A percentile compares a stretch with the other conserved stretches of the same genome.
phyloP scores from a whole-genome alignment of 1,140 invertebrate species.

The Orussus abietinus region DNA sequence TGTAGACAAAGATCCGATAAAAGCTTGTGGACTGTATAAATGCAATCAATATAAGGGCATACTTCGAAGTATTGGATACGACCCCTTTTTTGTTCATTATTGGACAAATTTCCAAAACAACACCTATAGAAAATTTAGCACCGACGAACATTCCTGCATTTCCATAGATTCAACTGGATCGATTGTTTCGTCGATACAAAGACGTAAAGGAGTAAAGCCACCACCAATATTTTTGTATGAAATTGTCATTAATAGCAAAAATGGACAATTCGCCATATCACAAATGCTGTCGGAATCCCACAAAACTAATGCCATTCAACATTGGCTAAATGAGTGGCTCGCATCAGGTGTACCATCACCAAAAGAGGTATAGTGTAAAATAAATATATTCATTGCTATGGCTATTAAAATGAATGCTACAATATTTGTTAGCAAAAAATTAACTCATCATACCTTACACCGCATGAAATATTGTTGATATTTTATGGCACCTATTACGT shows the following conservation, averaged over 20 bases:
- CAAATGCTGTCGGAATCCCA: conserved; percentile 27
- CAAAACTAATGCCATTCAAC: conserved; percentile 16
- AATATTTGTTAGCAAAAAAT: too few species aligned
- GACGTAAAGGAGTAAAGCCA: conserved; percentile 3
- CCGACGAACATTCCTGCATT: conserved; percentile 10
- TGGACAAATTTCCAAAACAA: conserved; percentile 11
- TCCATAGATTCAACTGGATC: conserved; percentile 17
- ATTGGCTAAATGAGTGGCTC: conserved; percentile 22
- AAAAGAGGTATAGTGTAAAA: too few species aligned
- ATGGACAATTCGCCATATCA: conserved; percentile 13
- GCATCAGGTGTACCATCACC: conserved; percentile 18
- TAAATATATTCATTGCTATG: too few species aligned
- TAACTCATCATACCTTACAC: too few species aligned
- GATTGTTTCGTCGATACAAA: conserved; percentile 13
- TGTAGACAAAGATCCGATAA: too few species aligned
- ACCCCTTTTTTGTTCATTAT: conserved; percentile 17
- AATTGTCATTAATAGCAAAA: conserved; percentile 10
- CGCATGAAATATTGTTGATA: too few species aligned
- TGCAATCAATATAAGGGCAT: too few species aligned
- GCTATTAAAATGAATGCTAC: too few species aligned
- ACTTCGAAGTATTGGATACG: conserved; percentile 12
- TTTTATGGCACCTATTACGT: too few species aligned
- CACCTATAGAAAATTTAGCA: conserved; percentile 11
- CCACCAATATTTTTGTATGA: conserved; percentile 15
- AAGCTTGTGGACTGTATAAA: too few species aligned